phyloP scores from a whole-genome alignment of 2,797 vertebrate species.

The Enteromius treurensis region DNA sequence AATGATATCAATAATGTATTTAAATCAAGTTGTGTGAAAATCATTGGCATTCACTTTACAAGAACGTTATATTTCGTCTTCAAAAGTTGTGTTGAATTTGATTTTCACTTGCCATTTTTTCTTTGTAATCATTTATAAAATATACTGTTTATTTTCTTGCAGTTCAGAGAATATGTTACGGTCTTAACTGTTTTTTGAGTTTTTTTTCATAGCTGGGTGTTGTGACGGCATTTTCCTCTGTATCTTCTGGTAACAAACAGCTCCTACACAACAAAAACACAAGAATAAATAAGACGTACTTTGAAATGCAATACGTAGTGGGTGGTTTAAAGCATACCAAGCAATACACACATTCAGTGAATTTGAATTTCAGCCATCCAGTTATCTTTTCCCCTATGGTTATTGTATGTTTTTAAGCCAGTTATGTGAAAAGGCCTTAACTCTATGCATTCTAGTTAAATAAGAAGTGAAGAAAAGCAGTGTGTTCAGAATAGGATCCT shows the following conservation, averaged over 20 bases:
- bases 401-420: slow-evolving; percentile 2
- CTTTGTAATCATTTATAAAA: background rate
- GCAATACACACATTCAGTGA: no score
- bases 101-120: background rate
- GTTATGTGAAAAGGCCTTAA: background rate
- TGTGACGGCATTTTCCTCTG: slow-evolving; percentile 72
- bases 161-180: background rate
- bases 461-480: background rate
- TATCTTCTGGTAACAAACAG: slow-evolving; percentile 80
- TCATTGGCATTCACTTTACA: no score
- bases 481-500: background rate
- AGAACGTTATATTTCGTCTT: background rate
- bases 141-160: background rate
- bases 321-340: background rate
- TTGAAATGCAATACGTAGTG: background rate
- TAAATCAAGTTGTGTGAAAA: no score
- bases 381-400: background rate
- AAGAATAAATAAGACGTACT: background rate
- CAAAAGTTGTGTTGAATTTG: background rate
- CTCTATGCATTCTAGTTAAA: background rate
- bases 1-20: background rate
- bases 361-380: background rate
- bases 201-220: slow-evolving; percentile 77
- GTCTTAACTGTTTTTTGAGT: slow-evolving; percentile 78
- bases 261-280: slow-evolving; percentile 66